Base-by-base conservation (phyloP, 1,140 invertebrate genomes). In the Chironomus tepperi region DNA sequence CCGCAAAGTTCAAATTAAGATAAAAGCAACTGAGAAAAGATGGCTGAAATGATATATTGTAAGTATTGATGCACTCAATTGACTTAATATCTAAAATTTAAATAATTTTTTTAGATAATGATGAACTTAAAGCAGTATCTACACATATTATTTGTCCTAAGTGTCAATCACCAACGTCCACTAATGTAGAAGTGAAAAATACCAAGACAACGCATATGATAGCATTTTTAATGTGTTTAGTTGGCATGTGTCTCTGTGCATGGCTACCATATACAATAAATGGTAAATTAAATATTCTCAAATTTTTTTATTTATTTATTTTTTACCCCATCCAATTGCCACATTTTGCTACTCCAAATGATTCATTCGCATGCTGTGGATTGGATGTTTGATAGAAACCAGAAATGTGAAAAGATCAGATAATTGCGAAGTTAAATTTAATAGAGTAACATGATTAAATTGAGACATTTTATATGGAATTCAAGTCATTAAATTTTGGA, bases 41-140 rank as follows among this genome's bases (percentile, higher is more conserved):
- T 70, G 65, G 65, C 65, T 70, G 65, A 70, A 70, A 21, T 70
- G 65, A 21, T 70, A 6, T 70, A 70, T 70, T 70, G 65, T 70
- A 10, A 70, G 65, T 18, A 19, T n/a, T n/a, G n/a, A n/a, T n/a
- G n/a, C n/a, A n/a, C n/a, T 19, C 1, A 19, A 70, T 70, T 18
- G 6, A 70, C 9, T 21, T 18, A 2, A 67, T 16, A 9, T 21
- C 18, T 18, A 70, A 70, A 70, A 21, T 18, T 18, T 70, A 7
- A 21, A 70, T 18, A 3, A 21, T 70, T 21, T 10, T 18, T 18
- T 70, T 21, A 70, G 65, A 70, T 70, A 18, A 70, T 70, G 16
- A 18, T 18, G 16, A 70, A 10, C 18, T 70, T 18, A 70, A 70
- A 70, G 18, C 8, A 18, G 18, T 16, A 18, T 21, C 65, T 7